Evolutionary conservation across 1,140 invertebrate genomes (phyloP), one percentile per base, ranked within the genome.

Genomic region (Euura lappo): DNA sequence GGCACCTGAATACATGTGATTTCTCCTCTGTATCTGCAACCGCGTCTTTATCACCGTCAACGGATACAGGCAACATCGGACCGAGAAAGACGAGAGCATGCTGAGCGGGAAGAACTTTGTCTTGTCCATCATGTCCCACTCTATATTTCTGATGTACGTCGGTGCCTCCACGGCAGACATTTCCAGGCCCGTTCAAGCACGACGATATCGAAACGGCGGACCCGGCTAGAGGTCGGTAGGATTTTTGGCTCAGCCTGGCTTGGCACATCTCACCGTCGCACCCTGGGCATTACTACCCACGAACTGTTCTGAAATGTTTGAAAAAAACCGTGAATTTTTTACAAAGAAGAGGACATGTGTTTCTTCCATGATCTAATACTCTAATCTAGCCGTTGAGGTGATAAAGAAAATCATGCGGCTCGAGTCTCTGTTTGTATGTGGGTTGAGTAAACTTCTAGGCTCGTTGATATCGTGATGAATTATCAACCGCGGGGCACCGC

Each of bases 101-200:
- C 96, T 98, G 60, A 99, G 86, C 3, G 98, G 97, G 82, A 93
- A 97, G 90, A 94, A 98, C 90, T 93, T 98, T 42, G 90, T 92
- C 81, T 98, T 98, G 86, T 99, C 95, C 96, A 99, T 96, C 97
- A 99, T 99, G 74, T 98, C 91, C 96, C 97, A 98, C 88, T 99
- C 97, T 77, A 99, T 98, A n/a, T 93, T 96, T 51, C 92, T 92
- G 75, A 97, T 94, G 68, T 93, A 90, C 71, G 90, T 88, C 45
- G 91, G 89, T 64, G 88, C 86, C 78, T 91, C 90, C 47, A 90
- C 89, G 72, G 85, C 77, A 78, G 84, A 83, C 86, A 88, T 88
- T 44, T 76, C 81, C 72, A 4, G 72, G 72, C 72, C 44, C 28
- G 51, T 60, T 60, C 10, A 45, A 51, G 68, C 67, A 75, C 73